Evolutionary conservation across 1,140 invertebrate genomes (phyloP).

Genomic region (Zelostemma sp.): DNA sequence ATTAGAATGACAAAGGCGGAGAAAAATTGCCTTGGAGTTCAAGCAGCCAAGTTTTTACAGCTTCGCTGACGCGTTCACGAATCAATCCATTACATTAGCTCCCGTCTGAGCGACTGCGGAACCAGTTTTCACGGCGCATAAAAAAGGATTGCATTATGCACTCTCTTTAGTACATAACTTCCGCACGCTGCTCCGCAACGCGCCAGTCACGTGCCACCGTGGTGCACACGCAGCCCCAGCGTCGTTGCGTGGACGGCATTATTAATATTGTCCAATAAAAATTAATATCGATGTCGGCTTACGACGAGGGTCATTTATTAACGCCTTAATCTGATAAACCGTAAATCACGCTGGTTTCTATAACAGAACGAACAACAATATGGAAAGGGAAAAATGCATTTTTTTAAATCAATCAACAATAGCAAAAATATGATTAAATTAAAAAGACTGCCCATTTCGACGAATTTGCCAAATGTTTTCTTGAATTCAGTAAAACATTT

Average conservation of each 20-base stretch:
- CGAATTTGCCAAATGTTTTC: too few species aligned
- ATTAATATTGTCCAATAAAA: constrained; percentile 35
- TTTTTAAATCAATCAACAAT: constrained; percentile 6
- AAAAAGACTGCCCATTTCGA: too few species aligned
- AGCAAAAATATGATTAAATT: too few species aligned
- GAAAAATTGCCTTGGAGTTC: background rate
- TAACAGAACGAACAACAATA: too few species aligned
- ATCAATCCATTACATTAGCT: constrained; percentile 20
- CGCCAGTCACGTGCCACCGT: constrained; percentile 37
- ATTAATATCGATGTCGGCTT: constrained; percentile 24
- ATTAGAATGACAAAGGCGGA: background rate
- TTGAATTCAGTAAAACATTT: too few species aligned
- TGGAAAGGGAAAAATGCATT: constrained; percentile 19
- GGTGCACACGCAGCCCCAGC: constrained; percentile 23
- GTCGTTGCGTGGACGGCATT: constrained; percentile 27
- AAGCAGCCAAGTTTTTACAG: background rate
- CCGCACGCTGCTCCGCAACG: constrained; percentile 28
- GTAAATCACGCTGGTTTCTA: constrained; percentile 26
- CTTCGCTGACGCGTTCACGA: constrained; percentile 3
- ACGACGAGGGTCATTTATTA: constrained; percentile 24
- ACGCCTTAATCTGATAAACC: constrained; percentile 24
- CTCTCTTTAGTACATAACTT: constrained; percentile 33
- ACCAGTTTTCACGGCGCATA: constrained; percentile 18
- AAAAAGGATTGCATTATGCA: constrained; percentile 31
- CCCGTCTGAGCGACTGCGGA: constrained; percentile 11